These are phyloP conservation scores for Acromyrmex charruanus DNA, from an alignment of 1,140 invertebrate genomes.

Conservation along the genomic window DNA sequence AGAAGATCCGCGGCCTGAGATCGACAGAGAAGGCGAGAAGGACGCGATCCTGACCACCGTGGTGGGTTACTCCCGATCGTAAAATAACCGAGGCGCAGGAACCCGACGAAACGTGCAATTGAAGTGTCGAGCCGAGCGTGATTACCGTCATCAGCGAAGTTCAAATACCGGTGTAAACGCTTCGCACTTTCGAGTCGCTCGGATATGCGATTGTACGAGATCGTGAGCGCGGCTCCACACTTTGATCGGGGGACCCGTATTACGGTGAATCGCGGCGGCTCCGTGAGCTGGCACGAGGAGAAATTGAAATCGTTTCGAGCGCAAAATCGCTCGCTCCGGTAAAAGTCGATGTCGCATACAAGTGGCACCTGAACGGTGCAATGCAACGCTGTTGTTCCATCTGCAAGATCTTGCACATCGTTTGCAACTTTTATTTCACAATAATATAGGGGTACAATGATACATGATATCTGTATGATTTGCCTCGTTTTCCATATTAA, in stretches of 20 bases:
- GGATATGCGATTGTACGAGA: constrained; percentile 77
- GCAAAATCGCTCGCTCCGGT: constrained; percentile 66
- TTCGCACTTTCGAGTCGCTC: constrained; percentile 80
- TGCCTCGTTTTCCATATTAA: neutral
- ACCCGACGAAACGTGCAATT: constrained; percentile 82
- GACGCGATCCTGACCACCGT: constrained; percentile 75
- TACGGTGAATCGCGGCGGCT: constrained; percentile 67
- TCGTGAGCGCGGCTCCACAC: constrained; percentile 73
- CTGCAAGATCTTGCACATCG: neutral
- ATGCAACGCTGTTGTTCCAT: neutral
- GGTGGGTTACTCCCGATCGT: constrained; percentile 79
- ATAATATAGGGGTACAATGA: neutral
- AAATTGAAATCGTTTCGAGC: constrained; percentile 71
- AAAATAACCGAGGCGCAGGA: constrained; percentile 81
- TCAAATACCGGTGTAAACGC: constrained; percentile 82
- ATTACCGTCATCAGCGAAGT: constrained; percentile 83
- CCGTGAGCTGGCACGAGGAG: constrained; percentile 54
- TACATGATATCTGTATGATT: too few relatives aligned
- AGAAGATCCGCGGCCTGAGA: constrained; percentile 5
- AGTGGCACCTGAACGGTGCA: neutral
- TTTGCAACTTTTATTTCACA: constrained; percentile 13
- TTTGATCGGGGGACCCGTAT: constrained; percentile 72
- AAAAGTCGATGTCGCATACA: constrained; percentile 34
- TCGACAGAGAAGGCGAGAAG: constrained; percentile 64
- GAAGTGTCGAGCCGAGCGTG: constrained; percentile 78